phyloP scores from a whole-genome alignment of 2,113 vertebrate species.

The Etheostoma cragini region DNA sequence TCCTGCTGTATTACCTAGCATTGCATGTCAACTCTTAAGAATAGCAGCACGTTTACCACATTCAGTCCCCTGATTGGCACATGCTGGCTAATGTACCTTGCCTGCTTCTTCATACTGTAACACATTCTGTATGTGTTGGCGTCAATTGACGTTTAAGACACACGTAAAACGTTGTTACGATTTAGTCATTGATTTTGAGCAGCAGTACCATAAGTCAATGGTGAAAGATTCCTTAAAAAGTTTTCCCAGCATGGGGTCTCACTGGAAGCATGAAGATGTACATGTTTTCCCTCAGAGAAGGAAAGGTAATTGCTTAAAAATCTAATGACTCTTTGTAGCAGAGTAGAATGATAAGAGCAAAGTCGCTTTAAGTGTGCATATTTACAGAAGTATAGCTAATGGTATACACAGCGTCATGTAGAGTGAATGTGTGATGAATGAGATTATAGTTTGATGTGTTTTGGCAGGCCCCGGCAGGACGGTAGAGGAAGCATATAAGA shows the following conservation, averaged over 20 bases:
- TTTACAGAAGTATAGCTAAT: neutral
- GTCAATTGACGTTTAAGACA: neutral
- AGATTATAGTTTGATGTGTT: neutral
- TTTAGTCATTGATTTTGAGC: neutral
- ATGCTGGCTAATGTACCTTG: neutral
- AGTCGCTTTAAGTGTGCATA: neutral
- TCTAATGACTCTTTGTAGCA: no score
- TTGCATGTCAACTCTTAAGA: neutral
- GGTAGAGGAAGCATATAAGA: neutral
- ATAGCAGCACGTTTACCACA: neutral
- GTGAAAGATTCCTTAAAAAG: neutral
- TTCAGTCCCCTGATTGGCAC: neutral
- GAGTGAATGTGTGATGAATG: neutral
- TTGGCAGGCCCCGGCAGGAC: neutral
- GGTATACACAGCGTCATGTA: neutral
- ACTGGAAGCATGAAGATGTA: neutral
- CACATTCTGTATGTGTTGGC: neutral
- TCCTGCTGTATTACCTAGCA: neutral
- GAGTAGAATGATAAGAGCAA: neutral
- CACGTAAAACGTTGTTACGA: no score
- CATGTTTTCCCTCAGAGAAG: neutral
- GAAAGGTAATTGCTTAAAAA: no score
- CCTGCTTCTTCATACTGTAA: slow-evolving; percentile 4
- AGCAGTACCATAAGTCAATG: neutral
- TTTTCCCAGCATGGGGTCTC: neutral